Base-by-base conservation (phyloP, 2,888 invertebrate genomes). In the Digitonthophagus gazella region DNA sequence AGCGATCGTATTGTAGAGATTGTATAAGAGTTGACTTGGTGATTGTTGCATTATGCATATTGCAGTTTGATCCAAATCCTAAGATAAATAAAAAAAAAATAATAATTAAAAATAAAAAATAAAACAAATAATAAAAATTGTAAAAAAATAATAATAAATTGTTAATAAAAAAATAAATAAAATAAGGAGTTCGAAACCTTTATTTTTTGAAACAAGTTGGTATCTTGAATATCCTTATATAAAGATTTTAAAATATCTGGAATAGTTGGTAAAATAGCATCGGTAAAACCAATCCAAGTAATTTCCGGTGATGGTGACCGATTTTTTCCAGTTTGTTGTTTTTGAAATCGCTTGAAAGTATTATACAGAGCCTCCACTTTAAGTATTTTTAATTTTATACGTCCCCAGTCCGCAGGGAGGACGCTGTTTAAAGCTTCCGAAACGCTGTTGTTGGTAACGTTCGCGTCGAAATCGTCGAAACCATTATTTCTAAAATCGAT, bases 1-100 rank as follows among this genome's bases (percentile, higher is more conserved):
- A 0, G 93, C 90, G 70, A 95, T 89, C 0, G 92, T 89, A 77
- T 89, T 90, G 84, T 94, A 94, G 73, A 95, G 86, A 79, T 93
- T 92, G 80, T 90, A 92, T 18, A 95, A 85, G 69, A 95, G 85
- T 83, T 95, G 94, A 74, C 94, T 93, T 0, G 92, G 89, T 0
- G 94, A 94, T 83, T 94, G 90, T 74, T 89, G 86, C 16, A 91
- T 85, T 72, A 87, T 87, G 81, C 95, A 95, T 15, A 71, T 66
- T 5, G 71, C 65, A 22, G 72, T 74, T 1, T 74, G 74, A 54
- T 77, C 74, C 3, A 74, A 67, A 55, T 77, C 76, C 77, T 75
- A 71, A 19, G 69, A 72, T 54, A 66, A 61, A 44, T 44, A 44
- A 44, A 3, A 44, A 44, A 44, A 44, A 44, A 44, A 44, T 44